phyloP scores from a whole-genome alignment of 2,797 vertebrate species.

The Parauchenoglanis punctatus region DNA sequence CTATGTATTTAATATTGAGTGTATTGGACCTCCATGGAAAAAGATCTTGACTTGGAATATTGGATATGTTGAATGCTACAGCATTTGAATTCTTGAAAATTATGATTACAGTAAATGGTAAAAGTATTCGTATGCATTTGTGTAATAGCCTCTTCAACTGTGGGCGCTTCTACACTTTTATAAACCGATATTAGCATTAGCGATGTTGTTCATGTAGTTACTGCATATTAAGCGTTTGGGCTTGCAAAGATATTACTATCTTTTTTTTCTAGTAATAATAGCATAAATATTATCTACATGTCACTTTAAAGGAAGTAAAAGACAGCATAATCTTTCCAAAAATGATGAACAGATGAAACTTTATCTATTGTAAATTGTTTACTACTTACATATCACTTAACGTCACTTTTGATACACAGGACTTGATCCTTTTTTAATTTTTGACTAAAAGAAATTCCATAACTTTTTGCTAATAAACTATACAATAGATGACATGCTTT shows the following conservation, averaged over 20 bases:
- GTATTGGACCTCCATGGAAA: neutral
- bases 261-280: too few species aligned
- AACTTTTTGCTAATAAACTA: neutral
- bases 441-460: neutral
- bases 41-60: neutral
- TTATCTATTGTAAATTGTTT: neutral
- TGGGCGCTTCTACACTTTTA: neutral
- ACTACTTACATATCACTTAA: neutral
- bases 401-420: neutral
- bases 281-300: too few species aligned
- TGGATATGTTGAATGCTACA: neutral
- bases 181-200: neutral
- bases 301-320: neutral
- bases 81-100: neutral
- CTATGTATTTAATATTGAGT: neutral
- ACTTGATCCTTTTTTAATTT: neutral
- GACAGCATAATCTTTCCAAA: neutral
- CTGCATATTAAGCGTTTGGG: neutral
- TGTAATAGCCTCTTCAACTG: neutral
- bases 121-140: neutral
- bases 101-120: neutral
- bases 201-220: neutral
- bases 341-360: neutral
- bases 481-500: neutral
- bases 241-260: neutral